A percentile compares a stretch with the other conserved stretches of the same genome.
These are phyloP conservation scores for Drosophila ficusphila DNA, from an alignment of 1,140 invertebrate species.

Conservation along the genomic window DNA sequence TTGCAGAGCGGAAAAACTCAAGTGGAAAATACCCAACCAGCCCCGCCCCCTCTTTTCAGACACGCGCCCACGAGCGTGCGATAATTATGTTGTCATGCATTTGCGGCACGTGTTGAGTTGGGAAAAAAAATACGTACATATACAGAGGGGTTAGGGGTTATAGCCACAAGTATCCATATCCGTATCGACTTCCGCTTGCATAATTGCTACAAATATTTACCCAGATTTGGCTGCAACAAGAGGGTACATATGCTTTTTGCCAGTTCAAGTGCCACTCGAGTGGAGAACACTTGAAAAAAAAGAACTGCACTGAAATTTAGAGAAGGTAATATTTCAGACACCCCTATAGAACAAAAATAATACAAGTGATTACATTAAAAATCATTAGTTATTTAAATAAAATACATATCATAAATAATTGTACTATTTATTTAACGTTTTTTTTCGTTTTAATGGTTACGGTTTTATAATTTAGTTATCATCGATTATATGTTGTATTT, in stretches of 20 bases:
- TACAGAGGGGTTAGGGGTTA: not conserved
- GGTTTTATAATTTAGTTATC: too few relatives aligned
- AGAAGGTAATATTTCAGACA: not conserved
- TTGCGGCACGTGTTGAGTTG: slow-evolving; percentile 64
- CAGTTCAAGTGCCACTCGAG: slow-evolving; percentile 64
- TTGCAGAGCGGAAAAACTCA: slow-evolving; percentile 44
- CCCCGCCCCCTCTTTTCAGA: slow-evolving; percentile 22
- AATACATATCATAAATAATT: not conserved
- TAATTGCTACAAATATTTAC: slow-evolving; percentile 73
- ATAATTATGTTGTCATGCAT: slow-evolving; percentile 79
- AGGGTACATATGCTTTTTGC: slow-evolving; percentile 67
- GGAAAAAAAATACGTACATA: not conserved
- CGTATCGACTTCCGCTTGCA: slow-evolving; percentile 64
- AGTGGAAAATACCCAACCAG: slow-evolving; percentile 39
- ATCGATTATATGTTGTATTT: not conserved
- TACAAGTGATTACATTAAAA: too few relatives aligned
- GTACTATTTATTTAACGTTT: not conserved
- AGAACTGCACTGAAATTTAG: not conserved
- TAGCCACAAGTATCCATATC: slow-evolving; percentile 82
- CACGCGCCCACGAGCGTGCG: slow-evolving; percentile 78
- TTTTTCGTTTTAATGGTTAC: too few relatives aligned
- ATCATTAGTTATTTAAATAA: too few relatives aligned
- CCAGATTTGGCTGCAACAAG: slow-evolving; percentile 55
- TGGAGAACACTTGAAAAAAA: not conserved
- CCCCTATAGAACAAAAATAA: too few relatives aligned